Conservation (phyloP, 2,888 invertebrate species). For the Tyria jacobaeae region DNA sequence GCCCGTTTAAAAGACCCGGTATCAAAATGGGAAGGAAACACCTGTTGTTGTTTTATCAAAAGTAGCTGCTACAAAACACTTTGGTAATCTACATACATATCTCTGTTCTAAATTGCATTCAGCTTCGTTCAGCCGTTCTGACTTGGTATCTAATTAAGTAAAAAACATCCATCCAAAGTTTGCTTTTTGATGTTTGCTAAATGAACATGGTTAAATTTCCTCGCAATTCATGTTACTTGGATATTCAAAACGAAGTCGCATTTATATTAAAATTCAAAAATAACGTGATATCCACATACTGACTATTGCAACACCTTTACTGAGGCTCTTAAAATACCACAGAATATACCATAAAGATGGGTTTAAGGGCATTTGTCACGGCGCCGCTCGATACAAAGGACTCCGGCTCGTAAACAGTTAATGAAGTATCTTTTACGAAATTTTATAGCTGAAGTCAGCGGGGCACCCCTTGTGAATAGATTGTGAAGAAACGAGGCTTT, state of each 20-base stretch:
- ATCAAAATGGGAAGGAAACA: no score
- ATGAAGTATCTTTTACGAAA: slow-evolving; percentile 61
- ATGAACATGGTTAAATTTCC: not conserved
- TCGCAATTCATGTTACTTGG: not conserved
- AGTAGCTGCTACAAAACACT: no score
- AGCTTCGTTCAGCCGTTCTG: no score
- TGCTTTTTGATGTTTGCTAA: no score
- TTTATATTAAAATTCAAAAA: no score
- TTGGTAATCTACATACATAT: no score
- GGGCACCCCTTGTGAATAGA: slow-evolving; percentile 39
- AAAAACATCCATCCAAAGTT: no score
- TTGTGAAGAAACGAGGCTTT: slow-evolving; percentile 7
- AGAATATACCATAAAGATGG: slow-evolving; percentile 50
- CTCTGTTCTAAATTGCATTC: no score
- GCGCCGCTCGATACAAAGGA: slow-evolving; percentile 56
- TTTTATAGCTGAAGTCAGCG: slow-evolving; percentile 45
- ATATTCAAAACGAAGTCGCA: not conserved
- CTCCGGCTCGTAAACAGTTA: slow-evolving; percentile 63
- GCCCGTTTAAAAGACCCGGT: no score
- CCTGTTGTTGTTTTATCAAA: no score
- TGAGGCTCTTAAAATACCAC: slow-evolving; percentile 18
- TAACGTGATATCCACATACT: not conserved
- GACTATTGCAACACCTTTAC: not conserved
- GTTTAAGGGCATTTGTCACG: slow-evolving; percentile 65
- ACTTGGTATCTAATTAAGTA: no score